Percentiles rank a stretch among this genome's conserved stretches.
Conservation (phyloP, 2,888 invertebrate species). For the Hirudinaria manillensis region DNA sequence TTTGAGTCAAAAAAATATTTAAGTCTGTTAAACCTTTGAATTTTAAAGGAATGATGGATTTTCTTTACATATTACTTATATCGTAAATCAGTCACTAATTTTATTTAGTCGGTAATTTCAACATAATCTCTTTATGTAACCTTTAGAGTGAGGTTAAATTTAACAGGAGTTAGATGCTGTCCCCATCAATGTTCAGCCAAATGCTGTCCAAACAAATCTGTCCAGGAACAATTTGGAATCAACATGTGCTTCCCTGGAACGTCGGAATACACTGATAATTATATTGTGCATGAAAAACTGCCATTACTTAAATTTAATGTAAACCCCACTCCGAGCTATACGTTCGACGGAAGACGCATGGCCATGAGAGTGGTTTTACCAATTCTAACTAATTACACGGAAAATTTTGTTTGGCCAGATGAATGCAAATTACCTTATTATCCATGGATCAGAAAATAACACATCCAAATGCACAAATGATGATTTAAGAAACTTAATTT, state of each 20-base stretch:
- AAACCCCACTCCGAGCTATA: slow-evolving; percentile 51
- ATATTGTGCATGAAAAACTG: slow-evolving; percentile 41
- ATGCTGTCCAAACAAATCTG: slow-evolving; percentile 36
- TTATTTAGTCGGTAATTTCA: no score
- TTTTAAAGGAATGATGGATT: no score
- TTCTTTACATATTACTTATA: no score
- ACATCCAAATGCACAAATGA: neutral
- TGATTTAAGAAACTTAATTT: no score
- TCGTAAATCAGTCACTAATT: no score
- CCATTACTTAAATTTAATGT: slow-evolving; percentile 47
- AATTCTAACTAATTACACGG: slow-evolving; percentile 48
- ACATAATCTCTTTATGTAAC: no score
- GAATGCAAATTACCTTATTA: slow-evolving; percentile 45
- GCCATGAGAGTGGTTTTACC: slow-evolving; percentile 36
- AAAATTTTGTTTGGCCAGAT: slow-evolving; percentile 51
- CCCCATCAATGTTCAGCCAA: no score
- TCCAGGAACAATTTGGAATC: slow-evolving; percentile 53
- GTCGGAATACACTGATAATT: slow-evolving; percentile 51
- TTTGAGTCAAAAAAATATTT: no score
- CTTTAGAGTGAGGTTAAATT: no score
- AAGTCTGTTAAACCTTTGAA: no score
- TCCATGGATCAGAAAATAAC: slow-evolving; percentile 48
- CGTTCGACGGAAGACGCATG: slow-evolving; percentile 47
- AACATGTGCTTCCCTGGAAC: slow-evolving; percentile 51
- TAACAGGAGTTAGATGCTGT: no score